These are phyloP conservation scores for Sarcophaga variegata DNA, from an alignment of 2,888 invertebrate genomes.

Conservation along the genomic window DNA sequence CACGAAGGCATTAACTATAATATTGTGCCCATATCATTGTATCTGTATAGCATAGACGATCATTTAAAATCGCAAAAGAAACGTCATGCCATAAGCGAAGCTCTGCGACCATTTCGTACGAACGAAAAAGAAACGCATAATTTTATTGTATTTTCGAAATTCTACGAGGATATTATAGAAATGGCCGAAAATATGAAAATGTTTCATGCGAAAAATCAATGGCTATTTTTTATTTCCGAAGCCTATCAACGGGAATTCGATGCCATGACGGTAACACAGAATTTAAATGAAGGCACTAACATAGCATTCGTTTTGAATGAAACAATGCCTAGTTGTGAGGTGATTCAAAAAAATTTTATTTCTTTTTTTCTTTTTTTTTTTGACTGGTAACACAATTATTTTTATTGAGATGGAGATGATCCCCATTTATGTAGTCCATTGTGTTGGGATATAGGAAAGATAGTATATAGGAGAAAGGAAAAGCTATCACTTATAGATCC, in stretches of 20 bases:
- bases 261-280: slow-evolving; percentile 83
- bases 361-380: no score
- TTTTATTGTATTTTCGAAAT: slow-evolving; percentile 78
- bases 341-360: slow-evolving; percentile 74
- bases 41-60: slow-evolving; percentile 78
- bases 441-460: no score
- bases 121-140: slow-evolving; percentile 73
- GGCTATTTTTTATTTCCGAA: slow-evolving; percentile 90
- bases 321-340: slow-evolving; percentile 84
- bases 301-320: slow-evolving; percentile 89
- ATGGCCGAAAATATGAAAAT: slow-evolving; percentile 86
- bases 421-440: no score
- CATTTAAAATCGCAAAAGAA: slow-evolving; percentile 75
- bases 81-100: slow-evolving; percentile 73
- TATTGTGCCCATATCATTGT: slow-evolving; percentile 78
- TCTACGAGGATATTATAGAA: slow-evolving; percentile 85
- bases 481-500: no score
- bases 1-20: slow-evolving; percentile 78
- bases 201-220: slow-evolving; percentile 89
- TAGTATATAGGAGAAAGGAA: no score
- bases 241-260: slow-evolving; percentile 82
- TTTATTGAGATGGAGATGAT: no score
- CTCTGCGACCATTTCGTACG: slow-evolving; percentile 73
- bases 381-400: no score
- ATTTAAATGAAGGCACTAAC: slow-evolving; percentile 90